Evolutionary conservation across 2,113 vertebrate genomes (phyloP).

Genomic region (Eclectus roratus): DNA sequence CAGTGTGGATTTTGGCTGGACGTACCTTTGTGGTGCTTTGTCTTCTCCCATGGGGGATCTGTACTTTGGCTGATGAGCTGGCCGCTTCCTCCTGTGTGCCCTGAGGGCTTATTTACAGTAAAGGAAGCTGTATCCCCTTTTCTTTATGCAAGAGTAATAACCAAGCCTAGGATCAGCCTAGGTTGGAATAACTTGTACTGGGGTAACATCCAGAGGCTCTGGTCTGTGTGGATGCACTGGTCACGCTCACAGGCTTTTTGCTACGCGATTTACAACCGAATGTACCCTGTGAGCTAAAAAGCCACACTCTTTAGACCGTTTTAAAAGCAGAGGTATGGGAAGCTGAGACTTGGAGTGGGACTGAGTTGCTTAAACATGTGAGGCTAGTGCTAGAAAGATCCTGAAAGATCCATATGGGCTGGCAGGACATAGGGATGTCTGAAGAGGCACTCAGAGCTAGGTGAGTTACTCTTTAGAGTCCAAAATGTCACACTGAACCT

Average conservation of each 20-base stretch:
- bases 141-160: neutral
- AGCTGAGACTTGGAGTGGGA: neutral
- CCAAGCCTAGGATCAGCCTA: neutral
- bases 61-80: rapidly evolving
- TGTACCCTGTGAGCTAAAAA: neutral
- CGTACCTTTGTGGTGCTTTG: neutral
- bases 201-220: neutral
- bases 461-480: neutral
- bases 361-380: neutral
- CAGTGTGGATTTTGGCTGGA: neutral
- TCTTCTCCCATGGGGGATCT: neutral
- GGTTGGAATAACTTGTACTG: neutral
- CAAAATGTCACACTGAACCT: neutral
- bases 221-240: neutral
- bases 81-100: rapidly evolving
- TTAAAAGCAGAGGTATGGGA: neutral
- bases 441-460: neutral
- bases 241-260: neutral
- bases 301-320: neutral
- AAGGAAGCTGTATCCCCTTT: neutral
- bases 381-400: neutral
- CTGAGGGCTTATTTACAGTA: neutral
- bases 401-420: neutral
- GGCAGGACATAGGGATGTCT: neutral
- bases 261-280: neutral